Evolutionary conservation across 2,888 invertebrate species (phyloP).

Genomic region (Rutpela maculata): DNA sequence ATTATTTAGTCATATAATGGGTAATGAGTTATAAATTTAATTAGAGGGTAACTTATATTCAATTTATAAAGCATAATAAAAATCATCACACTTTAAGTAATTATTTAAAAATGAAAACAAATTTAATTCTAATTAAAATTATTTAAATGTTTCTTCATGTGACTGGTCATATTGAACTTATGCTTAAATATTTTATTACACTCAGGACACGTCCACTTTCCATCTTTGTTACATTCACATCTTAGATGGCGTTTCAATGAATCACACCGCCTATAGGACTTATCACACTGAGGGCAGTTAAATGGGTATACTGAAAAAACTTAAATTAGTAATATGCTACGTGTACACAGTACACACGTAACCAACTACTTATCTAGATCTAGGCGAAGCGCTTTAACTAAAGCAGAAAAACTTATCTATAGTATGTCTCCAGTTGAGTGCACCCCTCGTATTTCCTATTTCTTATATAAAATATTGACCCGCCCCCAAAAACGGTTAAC

Average conservation of each 20-base stretch:
- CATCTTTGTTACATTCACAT: constrained; percentile 73
- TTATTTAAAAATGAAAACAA: background rate
- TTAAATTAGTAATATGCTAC: background rate
- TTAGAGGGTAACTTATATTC: background rate
- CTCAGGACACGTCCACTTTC: constrained; percentile 69
- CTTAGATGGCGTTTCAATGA: constrained; percentile 70
- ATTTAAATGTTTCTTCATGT: constrained; percentile 49
- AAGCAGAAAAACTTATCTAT: no score
- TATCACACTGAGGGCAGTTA: constrained; percentile 69
- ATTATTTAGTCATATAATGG: no score
- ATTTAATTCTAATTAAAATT: background rate
- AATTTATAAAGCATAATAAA: background rate
- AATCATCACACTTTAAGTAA: background rate
- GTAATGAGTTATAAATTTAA: no score
- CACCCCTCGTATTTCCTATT: no score
- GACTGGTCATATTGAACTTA: constrained; percentile 71
- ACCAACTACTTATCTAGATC: no score
- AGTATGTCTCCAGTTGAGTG: no score
- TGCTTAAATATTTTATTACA: constrained; percentile 73
- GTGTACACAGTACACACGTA: no score
- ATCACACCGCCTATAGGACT: constrained; percentile 70
- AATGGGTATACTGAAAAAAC: constrained; percentile 20
- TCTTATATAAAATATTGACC: no score
- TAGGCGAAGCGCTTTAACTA: no score
- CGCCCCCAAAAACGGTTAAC: no score